A percentile compares a stretch with the other conserved stretches of the same genome.
These are phyloP conservation scores for Enteromius viviparus DNA, from an alignment of 2,797 vertebrate species.

Conservation along the genomic window DNA sequence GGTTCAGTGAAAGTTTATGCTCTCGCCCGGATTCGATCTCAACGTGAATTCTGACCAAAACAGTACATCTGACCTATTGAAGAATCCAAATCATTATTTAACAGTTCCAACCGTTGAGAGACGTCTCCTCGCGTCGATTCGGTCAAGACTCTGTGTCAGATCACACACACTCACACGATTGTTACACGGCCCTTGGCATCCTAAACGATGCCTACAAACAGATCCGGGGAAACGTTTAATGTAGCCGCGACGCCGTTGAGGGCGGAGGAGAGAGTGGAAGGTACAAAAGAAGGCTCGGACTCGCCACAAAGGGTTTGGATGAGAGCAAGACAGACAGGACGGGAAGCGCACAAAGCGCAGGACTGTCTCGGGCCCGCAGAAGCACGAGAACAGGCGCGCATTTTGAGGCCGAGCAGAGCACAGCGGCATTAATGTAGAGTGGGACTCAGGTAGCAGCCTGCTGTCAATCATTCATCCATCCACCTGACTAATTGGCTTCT, in stretches of 20 bases:
- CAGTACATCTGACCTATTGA: background rate
- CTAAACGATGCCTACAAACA: slow-evolving; percentile 51
- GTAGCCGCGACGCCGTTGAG: background rate
- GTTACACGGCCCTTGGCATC: slow-evolving; percentile 38
- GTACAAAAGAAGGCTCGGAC: slow-evolving; percentile 46
- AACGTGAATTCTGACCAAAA: background rate
- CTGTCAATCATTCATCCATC: slow-evolving; percentile 99
- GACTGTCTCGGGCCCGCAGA: slow-evolving; percentile 17
- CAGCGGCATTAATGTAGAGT: slow-evolving; percentile 66
- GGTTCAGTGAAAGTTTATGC: slow-evolving; percentile 27
- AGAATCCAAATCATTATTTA: slow-evolving; percentile 3
- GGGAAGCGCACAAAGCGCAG: slow-evolving; percentile 43
- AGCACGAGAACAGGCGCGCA: background rate
- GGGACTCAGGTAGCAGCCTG: slow-evolving; percentile 91
- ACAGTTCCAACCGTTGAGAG: background rate
- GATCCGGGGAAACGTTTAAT: slow-evolving; percentile 34
- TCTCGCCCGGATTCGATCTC: background rate
- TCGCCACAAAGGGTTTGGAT: slow-evolving; percentile 62
- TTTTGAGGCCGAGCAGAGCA: slow-evolving; percentile 32
- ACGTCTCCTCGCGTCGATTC: background rate
- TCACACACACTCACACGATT: slow-evolving; percentile 9
- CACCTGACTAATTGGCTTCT: slow-evolving; percentile 99
- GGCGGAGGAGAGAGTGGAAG: slow-evolving; percentile 31
- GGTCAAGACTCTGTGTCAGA: background rate
- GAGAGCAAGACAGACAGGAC: slow-evolving; percentile 55